Evolutionary conservation across 2,113 vertebrate species (phyloP), one percentile per base, ranked within the genome.

Genomic region (Chaetops frenatus): DNA sequence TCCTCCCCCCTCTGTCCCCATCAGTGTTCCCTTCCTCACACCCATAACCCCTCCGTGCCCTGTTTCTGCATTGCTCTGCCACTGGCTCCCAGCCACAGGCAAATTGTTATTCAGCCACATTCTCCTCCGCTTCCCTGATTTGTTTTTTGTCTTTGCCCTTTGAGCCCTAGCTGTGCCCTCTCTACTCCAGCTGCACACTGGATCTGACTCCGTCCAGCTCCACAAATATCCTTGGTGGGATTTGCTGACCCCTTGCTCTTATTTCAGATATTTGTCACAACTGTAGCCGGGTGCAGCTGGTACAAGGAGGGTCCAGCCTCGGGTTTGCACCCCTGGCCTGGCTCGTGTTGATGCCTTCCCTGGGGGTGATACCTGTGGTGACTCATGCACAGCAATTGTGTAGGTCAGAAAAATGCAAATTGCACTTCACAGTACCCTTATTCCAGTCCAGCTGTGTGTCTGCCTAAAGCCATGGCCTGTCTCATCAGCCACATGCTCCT

Each of bases 1-100:
- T 73, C 29, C 12, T 71, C 19, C 29, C 12, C 66, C 19, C 56
- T 81, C 44, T 58, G 24, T 51, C 12, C 5, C 13, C 11, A 35
- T 23, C 35, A 38, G 15, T 54, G 29, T 29, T 28, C 11, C 15
- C 24, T 83, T 62, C 12, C 33, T 65, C 66, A 5, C 7, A 12
- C 4, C n/a, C n/a, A 3, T 6, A 28, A 82, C 22, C 14, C 6
- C 15, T 40, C 2, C 0, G 0, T 61, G 18, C 15, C 45, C 48
- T 53, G 8, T 65, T 81, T 29, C 72, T 89, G 38, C 8, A 17
- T 66, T 84, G 14, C 13, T 50, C 53, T 86, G 23, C 21, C 35
- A 1, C 6, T 33, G 60, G 18, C 29, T 78, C 27, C 19, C 20
- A 72, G n/a, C 9, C 53, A 40, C 6, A 25, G 28, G 27, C 11